Base-by-base conservation (phyloP, 1,140 invertebrate genomes). In the Odontomachus brunneus region DNA sequence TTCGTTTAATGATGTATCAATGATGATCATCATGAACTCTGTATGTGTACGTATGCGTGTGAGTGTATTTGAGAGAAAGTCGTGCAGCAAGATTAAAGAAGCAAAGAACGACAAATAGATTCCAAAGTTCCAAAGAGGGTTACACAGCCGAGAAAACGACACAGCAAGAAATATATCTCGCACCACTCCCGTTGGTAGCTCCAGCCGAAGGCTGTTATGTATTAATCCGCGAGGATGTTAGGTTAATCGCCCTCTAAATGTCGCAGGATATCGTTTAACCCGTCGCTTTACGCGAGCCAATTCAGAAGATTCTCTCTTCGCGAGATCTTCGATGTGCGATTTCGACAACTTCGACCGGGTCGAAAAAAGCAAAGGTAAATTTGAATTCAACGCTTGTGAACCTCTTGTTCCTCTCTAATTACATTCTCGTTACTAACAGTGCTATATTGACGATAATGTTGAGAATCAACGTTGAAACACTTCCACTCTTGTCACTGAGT, bases 11-110 rank as follows among this genome's bases (percentile, higher is more conserved):
- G n/a, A n/a, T 5, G 19, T 67, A n/a, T 78, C 33, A 57, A 59
- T 57, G 14, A 57, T 80, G 19, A 69, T 62, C 7, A 29, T 78
- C 33, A 59, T 53, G 1, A 76, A 24, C 2, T 38, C n/a, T n/a
- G n/a, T n/a, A n/a, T n/a, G n/a, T n/a, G n/a, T n/a, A n/a, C n/a
- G n/a, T n/a, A n/a, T n/a, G 17, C 19, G n/a, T 53, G 1, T 33
- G 57, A 73, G 26, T 71, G 48, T 3, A 4, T 26, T 14, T 38
- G 55, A 11, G 19, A 26, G 26, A 57, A 69, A 71, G 9, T 71
- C 75, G 75, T 80, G 75, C 75, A 69, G 38, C 57, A 49, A 44
- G 22, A 12, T 44, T 15, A 1, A 38, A 63, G 14, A 63, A 65
- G 38, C 38, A 51, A 1, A 9, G 38, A 29, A n/a, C 29, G n/a